A percentile compares a stretch with the other conserved stretches of the same genome.
Evolutionary conservation across 2,797 vertebrate species (phyloP).

Genomic region (Alosa sapidissima): DNA sequence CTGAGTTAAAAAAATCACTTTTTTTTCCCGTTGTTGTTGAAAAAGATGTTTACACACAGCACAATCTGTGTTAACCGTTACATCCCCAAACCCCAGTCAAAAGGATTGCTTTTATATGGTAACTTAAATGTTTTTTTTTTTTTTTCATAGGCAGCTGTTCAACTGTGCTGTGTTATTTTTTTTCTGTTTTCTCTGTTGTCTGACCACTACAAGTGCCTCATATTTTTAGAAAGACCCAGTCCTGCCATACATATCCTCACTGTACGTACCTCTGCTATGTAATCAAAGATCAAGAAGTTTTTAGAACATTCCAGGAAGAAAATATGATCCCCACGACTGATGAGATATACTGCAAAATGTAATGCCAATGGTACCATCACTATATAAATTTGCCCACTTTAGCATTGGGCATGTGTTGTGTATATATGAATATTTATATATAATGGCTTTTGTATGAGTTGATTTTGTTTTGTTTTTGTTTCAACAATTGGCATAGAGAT

Average conservation of each 20-base stretch:
- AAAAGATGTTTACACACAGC: neutral
- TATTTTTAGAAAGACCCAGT: neutral
- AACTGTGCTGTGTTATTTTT: neutral
- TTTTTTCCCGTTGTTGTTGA: neutral
- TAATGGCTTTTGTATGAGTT: constrained; percentile 67
- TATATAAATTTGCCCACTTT: constrained; percentile 42
- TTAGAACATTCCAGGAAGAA: neutral
- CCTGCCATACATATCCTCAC: neutral
- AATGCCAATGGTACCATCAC: constrained; percentile 25
- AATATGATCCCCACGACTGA: constrained; percentile 1
- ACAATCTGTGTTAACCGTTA: neutral
- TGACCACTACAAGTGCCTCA: neutral
- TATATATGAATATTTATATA: constrained; percentile 80
- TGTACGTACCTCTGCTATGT: neutral
- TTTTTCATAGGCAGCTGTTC: neutral
- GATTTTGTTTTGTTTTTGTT: neutral
- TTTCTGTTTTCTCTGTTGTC: neutral
- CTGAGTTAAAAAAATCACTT: neutral
- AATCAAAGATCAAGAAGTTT: neutral
- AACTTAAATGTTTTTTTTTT: too few species aligned
- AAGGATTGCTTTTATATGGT: neutral
- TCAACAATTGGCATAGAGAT: constrained; percentile 50
- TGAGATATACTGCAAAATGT: neutral
- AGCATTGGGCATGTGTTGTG: constrained; percentile 70
- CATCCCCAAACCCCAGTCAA: neutral